phyloP scores from a whole-genome alignment of 1,140 invertebrate species.

The Eriosoma lanigerum region DNA sequence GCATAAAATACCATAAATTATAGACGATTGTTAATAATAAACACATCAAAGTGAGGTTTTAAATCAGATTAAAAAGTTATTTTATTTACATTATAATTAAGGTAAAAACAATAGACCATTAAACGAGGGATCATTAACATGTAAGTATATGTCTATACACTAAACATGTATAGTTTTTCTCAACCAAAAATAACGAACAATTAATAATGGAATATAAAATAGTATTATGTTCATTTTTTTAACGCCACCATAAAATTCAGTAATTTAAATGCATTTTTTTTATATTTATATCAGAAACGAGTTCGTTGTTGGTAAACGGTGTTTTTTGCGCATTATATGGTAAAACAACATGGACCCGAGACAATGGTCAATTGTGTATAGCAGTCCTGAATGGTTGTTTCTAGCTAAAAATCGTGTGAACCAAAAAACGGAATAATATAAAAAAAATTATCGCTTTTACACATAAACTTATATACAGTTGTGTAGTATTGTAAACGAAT shows the following conservation, averaged over 20 bases:
- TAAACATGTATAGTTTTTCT: background rate
- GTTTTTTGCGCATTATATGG: conserved; percentile 21
- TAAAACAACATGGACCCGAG: conserved; percentile 32
- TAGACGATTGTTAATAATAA: background rate
- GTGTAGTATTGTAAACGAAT: conserved; percentile 16
- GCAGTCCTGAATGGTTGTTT: conserved; percentile 5
- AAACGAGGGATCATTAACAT: background rate
- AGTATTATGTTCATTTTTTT: conserved; percentile 10
- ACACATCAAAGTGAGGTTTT: background rate
- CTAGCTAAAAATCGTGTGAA: conserved; percentile 48
- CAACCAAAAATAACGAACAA: conserved; percentile 19
- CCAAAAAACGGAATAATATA: conserved; percentile 30
- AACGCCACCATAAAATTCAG: background rate
- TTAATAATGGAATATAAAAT: conserved; percentile 25
- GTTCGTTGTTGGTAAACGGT: conserved; percentile 25
- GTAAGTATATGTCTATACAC: background rate
- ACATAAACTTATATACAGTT: conserved; percentile 31
- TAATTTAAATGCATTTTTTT: conserved; percentile 33
- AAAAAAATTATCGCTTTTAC: conserved; percentile 48
- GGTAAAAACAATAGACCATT: conserved; percentile 14
- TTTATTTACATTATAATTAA: conserved; percentile 14
- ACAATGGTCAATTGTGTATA: conserved; percentile 48
- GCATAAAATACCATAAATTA: background rate
- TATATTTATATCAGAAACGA: background rate
- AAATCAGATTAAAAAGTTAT: conserved; percentile 3